Base-by-base conservation (phyloP, 92 coral and sea anemone genomes). In the Phenganax subtilis region DNA sequence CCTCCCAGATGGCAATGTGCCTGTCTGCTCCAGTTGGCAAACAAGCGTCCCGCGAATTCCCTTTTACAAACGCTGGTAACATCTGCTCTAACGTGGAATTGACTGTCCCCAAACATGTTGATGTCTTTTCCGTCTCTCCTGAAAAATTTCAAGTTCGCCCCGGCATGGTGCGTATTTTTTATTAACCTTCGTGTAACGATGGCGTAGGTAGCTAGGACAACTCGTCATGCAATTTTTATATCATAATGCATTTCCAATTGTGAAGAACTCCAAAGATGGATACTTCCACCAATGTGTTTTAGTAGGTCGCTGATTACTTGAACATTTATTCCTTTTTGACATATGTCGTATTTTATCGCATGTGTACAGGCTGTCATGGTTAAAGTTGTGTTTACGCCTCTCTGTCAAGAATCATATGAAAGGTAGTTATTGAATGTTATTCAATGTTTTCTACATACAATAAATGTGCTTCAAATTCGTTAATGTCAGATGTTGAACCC, bases 21-120 rank as follows among this genome's bases (percentile, higher is more conserved):
- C 75, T 96, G 53, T 88, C 91, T 17, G 88, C 93, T 56, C 87
- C 90, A 12, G 93, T 86, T 62, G 99, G 99, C 10, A 91, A 92
- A 86, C 85, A 84, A 54, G 87, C 91, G 47, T 90, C 90, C 76
- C 91, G 96, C 58, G 80, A 91, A 47, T 84, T 91, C 51, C 97
- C 99, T 10, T 88, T 96, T 54, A 87, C 90, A 57, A 96, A 96
- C 84, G 93, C 96, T 28, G 99, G 99, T 0, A 96, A 92, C 76
- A 96, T 96, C 57, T 80, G 87, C 64, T 87, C 90, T 61, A 88
- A 91, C 84, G 99, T 93, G n/a, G 91, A 96, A 52, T 75, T 96
- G 57, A 96, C 86, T 65, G 85, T 96, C 55, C 81, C 85, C 10
- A 90, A 85, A 72, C 90, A 96, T 66, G 53, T 85, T 2, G 91